Evolutionary conservation across 2,113 vertebrate genomes (phyloP), one percentile per base, ranked within the genome.

Genomic region (Apaloderma vittatum): DNA sequence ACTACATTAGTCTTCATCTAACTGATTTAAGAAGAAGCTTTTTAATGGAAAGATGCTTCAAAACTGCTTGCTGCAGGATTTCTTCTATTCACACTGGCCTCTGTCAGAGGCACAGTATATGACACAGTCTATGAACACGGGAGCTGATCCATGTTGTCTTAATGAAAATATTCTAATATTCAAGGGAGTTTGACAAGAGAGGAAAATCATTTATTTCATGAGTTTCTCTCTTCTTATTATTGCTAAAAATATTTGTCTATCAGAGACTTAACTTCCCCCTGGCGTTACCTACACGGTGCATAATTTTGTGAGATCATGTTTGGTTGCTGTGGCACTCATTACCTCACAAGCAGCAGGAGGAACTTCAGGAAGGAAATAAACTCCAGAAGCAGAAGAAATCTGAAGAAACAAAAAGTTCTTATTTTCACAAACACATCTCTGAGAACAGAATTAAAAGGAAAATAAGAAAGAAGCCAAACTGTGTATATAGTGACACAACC

Each of bases 311-410:
- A 91, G 66, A n/a, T 81, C 22, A 66, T 4, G 10, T 18, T 71
- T 92, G 79, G 88, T 54, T 75, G 21, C 78, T 40, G 40, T 46
- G 45, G 67, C 52, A 58, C 32, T 77, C 21, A 11, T 78, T 62
- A 37, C 14, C 32, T 91, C 62, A 79, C 14, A 37, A 65, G 11
- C 40, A 83, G 26, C 27, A 92, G 46, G 15, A 92, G 14, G 46
- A 95, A 90, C 30, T 83, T 92, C 30, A 66, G 78, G 54, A 83
- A 80, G 46, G 63, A 92, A 86, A 79, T 49, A 74, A 78, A 43
- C 24, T 74, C 57, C 61, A 84, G 70, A 74, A 81, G 45, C 34
- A 80, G 52, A 85, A 86, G 37, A 18, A 87, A 74, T 78, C 16
- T 36, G 29, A 72, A 63, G 32, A 87, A 54, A 34, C 9, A 3